A percentile compares a stretch with the other conserved stretches of the same genome.
These are phyloP conservation scores for Adoxophyes honmai DNA, from an alignment of 1,140 invertebrate species.

Conservation along the genomic window DNA sequence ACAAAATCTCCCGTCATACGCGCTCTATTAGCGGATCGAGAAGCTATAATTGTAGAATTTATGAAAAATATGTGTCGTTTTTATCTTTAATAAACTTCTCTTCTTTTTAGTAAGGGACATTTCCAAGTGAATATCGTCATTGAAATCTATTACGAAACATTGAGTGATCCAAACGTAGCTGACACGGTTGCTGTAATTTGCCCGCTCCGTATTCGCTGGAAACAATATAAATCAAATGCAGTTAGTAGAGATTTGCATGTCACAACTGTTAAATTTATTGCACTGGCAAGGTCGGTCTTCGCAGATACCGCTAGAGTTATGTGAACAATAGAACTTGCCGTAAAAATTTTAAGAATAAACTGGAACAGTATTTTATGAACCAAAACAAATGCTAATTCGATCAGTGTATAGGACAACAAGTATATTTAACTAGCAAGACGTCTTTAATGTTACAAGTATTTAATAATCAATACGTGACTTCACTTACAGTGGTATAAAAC, in stretches of 20 bases:
- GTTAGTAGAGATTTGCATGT: conserved; percentile 68
- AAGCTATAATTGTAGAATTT: too few relatives aligned
- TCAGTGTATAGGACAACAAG: too few relatives aligned
- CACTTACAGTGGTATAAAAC: neutral
- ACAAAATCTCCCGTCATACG: too few relatives aligned
- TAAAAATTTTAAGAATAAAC: neutral
- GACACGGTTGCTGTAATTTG: conserved; percentile 36
- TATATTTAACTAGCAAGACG: neutral
- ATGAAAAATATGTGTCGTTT: too few relatives aligned
- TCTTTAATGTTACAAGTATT: conserved; percentile 10
- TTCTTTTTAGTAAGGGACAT: too few relatives aligned
- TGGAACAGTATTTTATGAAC: too few relatives aligned
- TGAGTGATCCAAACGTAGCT: neutral
- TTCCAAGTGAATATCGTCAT: too few relatives aligned
- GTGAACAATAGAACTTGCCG: neutral
- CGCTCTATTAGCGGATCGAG: too few relatives aligned
- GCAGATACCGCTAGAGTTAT: conserved; percentile 26
- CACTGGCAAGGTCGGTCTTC: conserved; percentile 51
- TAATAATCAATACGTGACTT: conserved; percentile 12
- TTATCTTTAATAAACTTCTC: too few relatives aligned
- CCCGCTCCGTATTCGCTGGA: conserved; percentile 44
- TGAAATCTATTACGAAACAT: conserved; percentile 1
- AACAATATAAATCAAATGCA: conserved; percentile 52
- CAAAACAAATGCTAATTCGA: too few relatives aligned
- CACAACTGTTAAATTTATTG: conserved; percentile 58